These are phyloP conservation scores for Lymantria dispar DNA, from an alignment of 2,888 invertebrate genomes.

Conservation along the genomic window DNA sequence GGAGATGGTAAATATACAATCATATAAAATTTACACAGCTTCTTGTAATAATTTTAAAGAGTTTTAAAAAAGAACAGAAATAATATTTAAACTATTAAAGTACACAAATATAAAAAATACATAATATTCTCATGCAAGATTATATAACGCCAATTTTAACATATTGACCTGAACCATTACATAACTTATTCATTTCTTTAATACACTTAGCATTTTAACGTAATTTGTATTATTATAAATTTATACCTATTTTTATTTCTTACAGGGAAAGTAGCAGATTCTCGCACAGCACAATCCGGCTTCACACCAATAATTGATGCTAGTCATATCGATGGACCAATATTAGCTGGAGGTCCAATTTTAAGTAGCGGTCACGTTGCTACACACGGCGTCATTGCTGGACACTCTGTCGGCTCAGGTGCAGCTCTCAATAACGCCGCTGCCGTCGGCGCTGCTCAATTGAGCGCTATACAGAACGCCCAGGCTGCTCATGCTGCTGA, in stretches of 20 bases:
- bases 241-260: conserved; percentile 7
- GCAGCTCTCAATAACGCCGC: conserved; percentile 68
- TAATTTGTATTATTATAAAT: neutral
- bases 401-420: conserved; percentile 47
- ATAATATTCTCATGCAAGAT: too few species aligned
- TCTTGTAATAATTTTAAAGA: neutral
- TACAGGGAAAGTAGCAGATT: conserved; percentile 46
- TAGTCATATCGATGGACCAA: too few species aligned
- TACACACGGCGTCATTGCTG: conserved; percentile 28
- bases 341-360: conserved; percentile 5
- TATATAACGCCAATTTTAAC: too few species aligned
- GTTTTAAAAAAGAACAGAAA: too few species aligned
- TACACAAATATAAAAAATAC: too few species aligned
- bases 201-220: neutral
- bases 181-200: too few species aligned
- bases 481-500: conserved; percentile 70
- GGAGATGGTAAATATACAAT: conserved; percentile 57
- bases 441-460: conserved; percentile 68
- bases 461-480: conserved; percentile 73
- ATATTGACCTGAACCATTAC: too few species aligned
- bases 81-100: too few species aligned
- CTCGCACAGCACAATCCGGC: conserved; percentile 50
- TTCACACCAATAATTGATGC: conserved; percentile 31
- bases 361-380: conserved; percentile 2
- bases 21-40: too few species aligned